Conservation (phyloP, 2,888 invertebrate species). For the Macaria notata region DNA sequence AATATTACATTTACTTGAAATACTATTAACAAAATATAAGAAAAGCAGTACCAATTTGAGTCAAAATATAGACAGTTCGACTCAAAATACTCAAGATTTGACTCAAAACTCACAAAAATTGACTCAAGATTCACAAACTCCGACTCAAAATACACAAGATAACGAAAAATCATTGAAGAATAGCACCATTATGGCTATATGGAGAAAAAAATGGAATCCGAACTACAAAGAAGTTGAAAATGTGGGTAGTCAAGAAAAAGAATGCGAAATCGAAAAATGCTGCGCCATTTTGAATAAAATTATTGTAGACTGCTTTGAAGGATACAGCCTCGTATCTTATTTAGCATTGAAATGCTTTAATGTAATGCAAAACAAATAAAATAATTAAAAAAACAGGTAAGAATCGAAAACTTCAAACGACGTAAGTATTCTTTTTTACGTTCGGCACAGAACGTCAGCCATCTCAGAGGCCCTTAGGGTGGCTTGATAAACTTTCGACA, state of each 20-base stretch:
- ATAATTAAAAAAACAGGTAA: neutral
- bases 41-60: conserved; percentile 29
- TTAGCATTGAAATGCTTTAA: conserved; percentile 69
- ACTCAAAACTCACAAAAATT: conserved; percentile 28
- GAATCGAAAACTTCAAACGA: too few species aligned
- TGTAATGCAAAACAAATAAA: conserved; percentile 51
- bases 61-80: conserved; percentile 1
- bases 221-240: conserved; percentile 36
- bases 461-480: too few species aligned
- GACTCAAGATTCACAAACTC: conserved; percentile 40
- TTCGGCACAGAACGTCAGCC: too few species aligned
- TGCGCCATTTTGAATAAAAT: conserved; percentile 61
- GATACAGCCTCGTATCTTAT: conserved; percentile 62
- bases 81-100: conserved; percentile 39
- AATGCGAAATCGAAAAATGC: conserved; percentile 48
- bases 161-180: conserved; percentile 46
- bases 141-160: conserved; percentile 40
- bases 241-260: conserved; percentile 42
- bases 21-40: conserved; percentile 49
- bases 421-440: too few species aligned
- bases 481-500: too few species aligned
- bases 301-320: conserved; percentile 57
- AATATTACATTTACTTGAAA: conserved; percentile 59
- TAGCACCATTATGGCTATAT: conserved; percentile 59
- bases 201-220: conserved; percentile 68